Base-by-base conservation (phyloP, 2,113 vertebrate genomes). In the Plotosus lineatus region DNA sequence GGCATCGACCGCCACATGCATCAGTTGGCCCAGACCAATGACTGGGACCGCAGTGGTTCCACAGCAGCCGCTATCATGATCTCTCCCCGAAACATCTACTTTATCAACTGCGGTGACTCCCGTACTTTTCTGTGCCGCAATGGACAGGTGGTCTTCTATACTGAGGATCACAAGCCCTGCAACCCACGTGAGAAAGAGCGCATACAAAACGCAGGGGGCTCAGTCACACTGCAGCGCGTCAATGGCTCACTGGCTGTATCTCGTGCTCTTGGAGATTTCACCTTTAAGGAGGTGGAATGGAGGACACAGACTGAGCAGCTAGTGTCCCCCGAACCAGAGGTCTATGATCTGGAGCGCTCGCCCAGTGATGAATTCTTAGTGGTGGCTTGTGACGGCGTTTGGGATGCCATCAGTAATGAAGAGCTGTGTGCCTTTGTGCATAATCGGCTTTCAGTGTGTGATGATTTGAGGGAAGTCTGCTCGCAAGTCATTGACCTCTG, bases 221-320 rank as follows among this genome's bases (percentile, higher is more conserved):
- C 92, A 0, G 92, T 95, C 77, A 90, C 88, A 46, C 88, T 92
- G 82, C 90, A 94, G 81, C 89, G 94, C 2, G 85, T 96, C 77
- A 93, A 95, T 1, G 93, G 95, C 66, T 96, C 95, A 0, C 86
- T 95, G 87, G 95, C 94, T 0, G 93, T 95, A 33, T 96, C 94
- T 12, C 89, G 93, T 8, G 93, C 93, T 0, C 89, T 96, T 61
- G 94, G 95, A 0, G 94, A 95, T 90, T 96, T 94, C 81, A 90
- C 91, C 85, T 95, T 93, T 89, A 95, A 96, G 90, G 91, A 92
- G 55, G 91, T 87, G 42, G 86, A 86, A 0, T 88, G 90, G 89
- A 89, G 93, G 80, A 84, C 90, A 1, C 92, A 93, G 53, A 94
- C 94, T 0, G 93, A 93, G 87, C 94, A 95, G 85, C 92, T 95